A percentile compares a stretch with the other conserved stretches of the same genome.
Evolutionary conservation across 2,113 vertebrate species (phyloP).

Genomic region (Podarcis raffonei): DNA sequence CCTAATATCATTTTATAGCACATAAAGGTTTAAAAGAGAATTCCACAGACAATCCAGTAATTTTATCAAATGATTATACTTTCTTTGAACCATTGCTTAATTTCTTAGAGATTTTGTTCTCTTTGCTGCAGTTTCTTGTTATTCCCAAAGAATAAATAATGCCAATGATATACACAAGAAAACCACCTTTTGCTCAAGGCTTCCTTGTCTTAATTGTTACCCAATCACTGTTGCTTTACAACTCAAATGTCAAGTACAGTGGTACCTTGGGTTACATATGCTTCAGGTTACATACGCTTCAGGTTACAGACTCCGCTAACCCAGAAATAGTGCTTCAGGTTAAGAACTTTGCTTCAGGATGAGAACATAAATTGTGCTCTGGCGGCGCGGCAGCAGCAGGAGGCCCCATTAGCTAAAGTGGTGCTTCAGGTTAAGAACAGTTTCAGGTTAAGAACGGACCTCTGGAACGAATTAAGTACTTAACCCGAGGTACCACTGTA

Average conservation of each 20-base stretch:
- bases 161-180: neutral
- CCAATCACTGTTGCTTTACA: slow-evolving; percentile 15
- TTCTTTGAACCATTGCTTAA: neutral
- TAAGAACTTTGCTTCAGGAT: too few relatives aligned
- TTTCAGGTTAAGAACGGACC: too few relatives aligned
- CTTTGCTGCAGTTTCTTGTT: neutral
- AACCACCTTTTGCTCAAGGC: slow-evolving; percentile 2
- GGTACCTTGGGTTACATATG: too few relatives aligned
- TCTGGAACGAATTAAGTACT: too few relatives aligned
- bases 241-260: slow-evolving; percentile 30
- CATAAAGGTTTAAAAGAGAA: neutral
- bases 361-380: too few relatives aligned
- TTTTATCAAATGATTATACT: neutral
- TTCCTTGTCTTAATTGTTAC: slow-evolving; percentile 25
- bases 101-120: slow-evolving; percentile 19
- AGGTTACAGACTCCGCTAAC: too few relatives aligned
- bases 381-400: too few relatives aligned
- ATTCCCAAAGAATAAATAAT: slow-evolving; percentile 13
- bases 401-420: too few relatives aligned
- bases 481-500: too few relatives aligned
- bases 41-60: neutral
- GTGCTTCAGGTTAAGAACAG: too few relatives aligned
- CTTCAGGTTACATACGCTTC: too few relatives aligned
- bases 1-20: neutral
- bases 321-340: too few relatives aligned